phyloP scores from a whole-genome alignment of 1,140 invertebrate species.

The Dinoponera quadriceps region DNA sequence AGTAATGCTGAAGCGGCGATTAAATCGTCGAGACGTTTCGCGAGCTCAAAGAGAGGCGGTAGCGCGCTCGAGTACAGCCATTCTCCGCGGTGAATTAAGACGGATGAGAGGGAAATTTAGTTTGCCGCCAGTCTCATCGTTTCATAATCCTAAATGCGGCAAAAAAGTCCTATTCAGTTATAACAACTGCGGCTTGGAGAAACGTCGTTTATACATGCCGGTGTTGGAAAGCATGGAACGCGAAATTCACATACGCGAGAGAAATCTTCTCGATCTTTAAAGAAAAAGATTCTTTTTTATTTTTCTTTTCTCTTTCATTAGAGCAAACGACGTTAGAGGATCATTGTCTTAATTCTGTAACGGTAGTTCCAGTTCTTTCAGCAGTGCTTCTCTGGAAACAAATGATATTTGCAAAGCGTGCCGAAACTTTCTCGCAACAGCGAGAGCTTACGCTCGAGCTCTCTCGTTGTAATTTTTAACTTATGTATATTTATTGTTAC shows the following conservation, averaged over 20 bases:
- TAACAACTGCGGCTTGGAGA: not conserved
- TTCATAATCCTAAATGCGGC: not conserved
- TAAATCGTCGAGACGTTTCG: constrained; percentile 55
- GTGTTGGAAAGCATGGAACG: too few relatives aligned
- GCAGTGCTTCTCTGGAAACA: constrained; percentile 1
- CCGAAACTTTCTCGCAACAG: constrained; percentile 3
- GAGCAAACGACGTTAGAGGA: not conserved
- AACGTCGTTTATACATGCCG: not conserved
- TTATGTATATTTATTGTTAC: not conserved
- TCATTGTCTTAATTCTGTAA: not conserved
- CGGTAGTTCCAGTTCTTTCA: not conserved
- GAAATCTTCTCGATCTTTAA: not conserved
- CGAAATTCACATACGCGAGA: not conserved
- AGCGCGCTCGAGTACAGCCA: constrained; percentile 10
- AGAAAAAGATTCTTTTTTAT: not conserved
- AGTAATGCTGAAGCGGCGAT: constrained; percentile 53
- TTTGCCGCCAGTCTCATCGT: constrained; percentile 19
- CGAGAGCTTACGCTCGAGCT: constrained; percentile 10
- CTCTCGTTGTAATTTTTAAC: not conserved
- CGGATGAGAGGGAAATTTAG: constrained; percentile 12
- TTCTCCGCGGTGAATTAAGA: constrained; percentile 41
- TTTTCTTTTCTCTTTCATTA: not conserved
- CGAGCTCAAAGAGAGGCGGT: constrained; percentile 39
- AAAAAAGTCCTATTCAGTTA: not conserved
- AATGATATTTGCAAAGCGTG: not conserved